Evolutionary conservation across 1,140 invertebrate genomes (phyloP), one percentile per base, ranked within the genome.

Genomic region (Heliconius hewitsoni): DNA sequence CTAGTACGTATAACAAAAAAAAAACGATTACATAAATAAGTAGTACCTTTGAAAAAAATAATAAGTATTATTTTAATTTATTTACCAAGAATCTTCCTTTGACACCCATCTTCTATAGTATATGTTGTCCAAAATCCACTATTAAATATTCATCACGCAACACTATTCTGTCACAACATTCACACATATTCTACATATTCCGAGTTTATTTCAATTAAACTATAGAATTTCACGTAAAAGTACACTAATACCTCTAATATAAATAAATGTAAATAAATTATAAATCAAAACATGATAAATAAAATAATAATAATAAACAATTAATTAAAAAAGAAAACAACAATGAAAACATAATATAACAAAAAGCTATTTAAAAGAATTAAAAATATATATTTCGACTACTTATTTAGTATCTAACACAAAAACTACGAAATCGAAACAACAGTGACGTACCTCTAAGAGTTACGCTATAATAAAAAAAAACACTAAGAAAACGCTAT

Each of bases 31-130:
- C 34, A 8, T 74, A 74, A 52, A 74, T 74, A 27, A 23, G 23
- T 50, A 23, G 37, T 27, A 11, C 9, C 50, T 74, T 27, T 30
- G 52, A 34, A 4, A 34, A 60, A 46, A 46, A 46, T 11, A 13
- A 73, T 72, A 77, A 57, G 2, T 23, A 60, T 27, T 42, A 42
- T 76, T 19, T 66, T 74, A 81, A 50, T 6, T 72, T 85, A 91
- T 87, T 91, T 87, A 92, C 90, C 90, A 90, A 73, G 73, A 89
- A 90, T 89, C 89, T 90, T 74, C 89, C 86, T 82, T 90, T 90
- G 78, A 91, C 90, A 23, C 89, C 90, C 90, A 92, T 92, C 73
- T 37, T 70, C 74, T 39, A 27, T 46, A 27, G 16, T n/a, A 27
- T 30, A 66, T 66, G 2, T 23, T 23, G n/a, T 73, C 50, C 27